A percentile compares a stretch with the other conserved stretches of the same genome.
These are phyloP conservation scores for Yponomeuta evonymella DNA, from an alignment of 2,888 invertebrate species.

Conservation along the genomic window DNA sequence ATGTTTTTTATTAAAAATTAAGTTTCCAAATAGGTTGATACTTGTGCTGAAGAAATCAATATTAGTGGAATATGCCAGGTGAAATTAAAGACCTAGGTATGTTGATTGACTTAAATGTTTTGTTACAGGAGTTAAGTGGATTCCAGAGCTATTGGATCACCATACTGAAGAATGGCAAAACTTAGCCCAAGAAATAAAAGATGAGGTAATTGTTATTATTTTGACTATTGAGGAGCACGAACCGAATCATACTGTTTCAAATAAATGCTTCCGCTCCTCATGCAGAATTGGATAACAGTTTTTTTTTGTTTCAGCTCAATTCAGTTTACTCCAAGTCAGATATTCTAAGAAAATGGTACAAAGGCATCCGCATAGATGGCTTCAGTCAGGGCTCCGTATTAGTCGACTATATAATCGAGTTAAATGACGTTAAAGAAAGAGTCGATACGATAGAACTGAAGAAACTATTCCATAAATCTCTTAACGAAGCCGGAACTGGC, in stretches of 20 bases:
- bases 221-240: not conserved
- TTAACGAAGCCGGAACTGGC: conserved; percentile 69
- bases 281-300: not conserved
- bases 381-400: conserved; percentile 92
- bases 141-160: conserved; percentile 89
- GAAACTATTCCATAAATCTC: conserved; percentile 79
- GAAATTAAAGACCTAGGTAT: not conserved
- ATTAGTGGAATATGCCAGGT: too few relatives aligned
- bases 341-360: conserved; percentile 86
- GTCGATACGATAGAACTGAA: conserved; percentile 84
- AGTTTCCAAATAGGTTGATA: too few relatives aligned
- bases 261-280: not conserved
- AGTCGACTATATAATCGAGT: conserved; percentile 91
- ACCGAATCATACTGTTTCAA: not conserved
- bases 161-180: conserved; percentile 92
- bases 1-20: too few relatives aligned
- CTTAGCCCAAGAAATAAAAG: conserved; percentile 86
- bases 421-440: conserved; percentile 83
- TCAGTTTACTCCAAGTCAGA: conserved; percentile 87
- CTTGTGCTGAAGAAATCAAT: too few relatives aligned
- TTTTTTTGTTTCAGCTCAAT: conserved; percentile 79
- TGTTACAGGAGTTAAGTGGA: conserved; percentile 82
- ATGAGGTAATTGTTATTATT: conserved; percentile 75
- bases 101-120: conserved; percentile 4
- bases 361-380: conserved; percentile 89